phyloP scores from a whole-genome alignment of 2,113 vertebrate genomes.

The Numida meleagris region DNA sequence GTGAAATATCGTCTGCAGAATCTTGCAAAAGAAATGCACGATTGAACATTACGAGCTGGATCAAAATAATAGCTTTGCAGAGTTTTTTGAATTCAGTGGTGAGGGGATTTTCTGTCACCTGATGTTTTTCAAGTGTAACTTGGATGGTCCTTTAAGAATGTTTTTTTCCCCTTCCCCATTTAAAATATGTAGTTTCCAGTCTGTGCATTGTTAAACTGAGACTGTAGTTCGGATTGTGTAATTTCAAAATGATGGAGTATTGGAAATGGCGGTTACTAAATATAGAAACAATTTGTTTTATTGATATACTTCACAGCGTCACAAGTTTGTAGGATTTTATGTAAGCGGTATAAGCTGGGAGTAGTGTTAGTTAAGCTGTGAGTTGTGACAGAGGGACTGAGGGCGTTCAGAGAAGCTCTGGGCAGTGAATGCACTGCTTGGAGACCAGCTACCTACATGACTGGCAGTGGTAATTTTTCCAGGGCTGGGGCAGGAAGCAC shows the following conservation, averaged over 20 bases:
- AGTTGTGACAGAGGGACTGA: background rate
- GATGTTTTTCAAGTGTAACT: background rate
- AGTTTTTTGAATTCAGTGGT: background rate
- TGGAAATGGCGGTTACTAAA: background rate
- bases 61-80: background rate
- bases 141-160: background rate
- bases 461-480: background rate
- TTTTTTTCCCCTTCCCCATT: background rate
- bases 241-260: background rate
- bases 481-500: background rate
- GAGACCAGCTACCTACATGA: background rate
- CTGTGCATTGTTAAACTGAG: background rate
- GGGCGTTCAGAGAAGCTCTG: background rate
- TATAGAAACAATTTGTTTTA: background rate
- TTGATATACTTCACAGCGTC: background rate
- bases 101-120: slow-evolving; percentile 52
- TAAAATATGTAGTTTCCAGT: background rate
- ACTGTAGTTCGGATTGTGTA: background rate
- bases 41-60: background rate
- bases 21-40: background rate
- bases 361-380: slow-evolving; percentile 2
- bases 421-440: background rate
- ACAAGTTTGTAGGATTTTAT: background rate
- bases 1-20: background rate
- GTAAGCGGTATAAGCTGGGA: background rate